Evolutionary conservation across 2,113 vertebrate species (phyloP), one percentile per base, ranked within the genome.

Genomic region (Nothobranchius furzeri): DNA sequence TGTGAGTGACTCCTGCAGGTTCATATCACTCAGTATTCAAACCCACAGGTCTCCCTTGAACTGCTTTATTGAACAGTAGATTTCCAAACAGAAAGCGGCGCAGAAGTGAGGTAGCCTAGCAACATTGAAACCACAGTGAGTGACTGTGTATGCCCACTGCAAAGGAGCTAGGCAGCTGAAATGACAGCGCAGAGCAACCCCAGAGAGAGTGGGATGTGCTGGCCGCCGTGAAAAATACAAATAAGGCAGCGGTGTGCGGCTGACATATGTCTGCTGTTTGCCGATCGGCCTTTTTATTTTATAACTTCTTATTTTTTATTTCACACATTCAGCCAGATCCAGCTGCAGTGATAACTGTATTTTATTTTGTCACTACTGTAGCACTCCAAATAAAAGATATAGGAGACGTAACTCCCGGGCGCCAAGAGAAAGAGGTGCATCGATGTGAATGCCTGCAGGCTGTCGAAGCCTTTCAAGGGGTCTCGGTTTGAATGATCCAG

Each of bases 21-120:
- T 87, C 69, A 73, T 66, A 65, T 85, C 52, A 52, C 75, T 90
- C 85, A 83, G 87, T 90, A 88, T 91, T 91, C 89, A 92, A 82
- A 87, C 79, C 89, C 83, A 88, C 87, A 89, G 84, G 77, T 91
- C 75, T 90, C 79, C 83, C 85, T 85, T 82, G 75, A 91, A 89
- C 81, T 64, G 83, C 84, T 85, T 91, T 85, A 88, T 91, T 91
- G 88, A 91, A 88, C 83, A 90, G 87, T 77, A 83, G 76, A 88
- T 87, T 89, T 85, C 81, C 68, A 83, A 88, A 85, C 80, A 71
- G 79, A 83, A 82, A 83, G 81, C 70, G 78, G 75, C 45, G 85
- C 65, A 76, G 77, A 85, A 82, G 75, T 43, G 62, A 90, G 84
- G 90, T 92, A 92, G 90, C 91, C 91, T 92, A 92, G 91, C 90